Conservation (phyloP, 64 coral and sea anemone species). For the Astreopora myriophthalma region DNA sequence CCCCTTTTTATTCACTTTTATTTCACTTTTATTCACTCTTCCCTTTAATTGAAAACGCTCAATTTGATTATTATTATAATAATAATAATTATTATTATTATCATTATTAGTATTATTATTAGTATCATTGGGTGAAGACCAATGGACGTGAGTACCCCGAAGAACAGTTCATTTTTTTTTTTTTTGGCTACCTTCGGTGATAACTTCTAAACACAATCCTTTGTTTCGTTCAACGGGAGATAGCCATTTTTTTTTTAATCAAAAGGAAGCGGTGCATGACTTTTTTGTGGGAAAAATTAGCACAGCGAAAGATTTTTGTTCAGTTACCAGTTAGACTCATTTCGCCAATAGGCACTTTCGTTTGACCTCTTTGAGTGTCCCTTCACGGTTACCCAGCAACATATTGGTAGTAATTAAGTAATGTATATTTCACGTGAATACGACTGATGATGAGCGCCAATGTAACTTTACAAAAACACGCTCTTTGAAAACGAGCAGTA, state of each 20-base stretch:
- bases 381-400: not conserved
- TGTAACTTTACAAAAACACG: not conserved
- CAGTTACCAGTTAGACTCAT: not conserved
- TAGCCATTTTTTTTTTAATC: not conserved
- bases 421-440: not conserved
- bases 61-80: too few relatives aligned
- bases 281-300: not conserved
- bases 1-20: too few relatives aligned
- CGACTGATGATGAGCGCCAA: not conserved
- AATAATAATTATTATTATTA: too few relatives aligned
- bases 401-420: not conserved
- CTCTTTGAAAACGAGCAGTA: not conserved
- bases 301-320: not conserved
- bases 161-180: too few relatives aligned
- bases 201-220: not conserved
- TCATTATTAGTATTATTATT: too few relatives aligned
- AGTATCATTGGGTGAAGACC: too few relatives aligned
- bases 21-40: too few relatives aligned
- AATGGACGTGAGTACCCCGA: too few relatives aligned
- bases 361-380: not conserved
- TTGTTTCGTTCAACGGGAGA: not conserved
- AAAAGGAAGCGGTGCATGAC: not conserved
- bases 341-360: not conserved
- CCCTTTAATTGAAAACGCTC: too few relatives aligned
- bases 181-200: not conserved